phyloP scores from a whole-genome alignment of 2,113 vertebrate genomes.

The Terrapene triunguis region DNA sequence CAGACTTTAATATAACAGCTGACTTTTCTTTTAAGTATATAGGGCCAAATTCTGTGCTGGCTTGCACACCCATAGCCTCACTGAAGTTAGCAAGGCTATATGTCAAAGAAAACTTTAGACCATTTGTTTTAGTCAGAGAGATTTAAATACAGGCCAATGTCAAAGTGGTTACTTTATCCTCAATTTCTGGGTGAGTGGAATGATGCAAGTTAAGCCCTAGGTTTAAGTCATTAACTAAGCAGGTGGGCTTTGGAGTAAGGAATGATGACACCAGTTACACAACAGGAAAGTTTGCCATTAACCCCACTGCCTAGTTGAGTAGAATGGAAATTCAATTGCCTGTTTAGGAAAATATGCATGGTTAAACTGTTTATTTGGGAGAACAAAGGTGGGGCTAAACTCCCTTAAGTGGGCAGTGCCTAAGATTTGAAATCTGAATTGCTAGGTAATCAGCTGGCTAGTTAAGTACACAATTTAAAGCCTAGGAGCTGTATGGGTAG shows the following conservation, averaged over 20 bases:
- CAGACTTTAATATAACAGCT: not conserved
- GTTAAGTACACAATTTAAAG: not conserved
- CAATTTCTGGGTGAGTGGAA: constrained; percentile 1
- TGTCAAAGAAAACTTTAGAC: not conserved
- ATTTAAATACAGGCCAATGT: not conserved
- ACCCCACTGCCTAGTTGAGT: not conserved
- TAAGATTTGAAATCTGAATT: not conserved
- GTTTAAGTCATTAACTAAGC: not conserved
- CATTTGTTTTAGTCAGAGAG: not conserved
- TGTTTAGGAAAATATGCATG: constrained; percentile 20
- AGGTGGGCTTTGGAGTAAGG: not conserved
- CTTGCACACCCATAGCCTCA: not conserved
- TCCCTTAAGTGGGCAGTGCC: not conserved
- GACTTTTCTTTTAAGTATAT: not conserved
- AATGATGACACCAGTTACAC: not conserved
- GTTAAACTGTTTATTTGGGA: constrained; percentile 40
- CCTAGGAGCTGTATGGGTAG: not conserved
- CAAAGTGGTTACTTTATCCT: not conserved
- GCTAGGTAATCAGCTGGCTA: constrained; percentile 9
- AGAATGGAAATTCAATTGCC: constrained; percentile 18
- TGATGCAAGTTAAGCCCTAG: not conserved
- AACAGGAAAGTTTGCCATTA: not conserved
- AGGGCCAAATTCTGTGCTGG: not conserved
- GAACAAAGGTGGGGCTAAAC: constrained; percentile 47
- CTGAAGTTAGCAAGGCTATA: not conserved